A percentile compares a stretch with the other conserved stretches of the same genome.
These are phyloP conservation scores for Dorcus parallelipipedus DNA, from an alignment of 2,888 invertebrate genomes.

Conservation along the genomic window DNA sequence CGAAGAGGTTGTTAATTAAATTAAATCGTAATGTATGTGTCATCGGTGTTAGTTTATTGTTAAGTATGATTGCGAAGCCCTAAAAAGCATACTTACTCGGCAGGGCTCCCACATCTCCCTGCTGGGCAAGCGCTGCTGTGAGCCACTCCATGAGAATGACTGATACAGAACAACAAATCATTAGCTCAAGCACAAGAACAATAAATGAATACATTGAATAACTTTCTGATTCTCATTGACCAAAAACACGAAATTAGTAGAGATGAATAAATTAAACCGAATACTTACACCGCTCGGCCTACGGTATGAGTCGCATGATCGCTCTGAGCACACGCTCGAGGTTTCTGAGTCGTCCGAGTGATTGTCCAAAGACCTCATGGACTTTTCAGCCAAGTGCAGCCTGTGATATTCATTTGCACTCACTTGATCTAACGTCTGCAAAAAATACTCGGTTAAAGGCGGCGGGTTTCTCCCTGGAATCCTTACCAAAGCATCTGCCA, in stretches of 20 bases:
- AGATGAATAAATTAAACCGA: background rate
- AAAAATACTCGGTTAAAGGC: slow-evolving; percentile 4
- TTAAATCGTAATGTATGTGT: too few relatives aligned
- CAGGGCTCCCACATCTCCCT: slow-evolving; percentile 59
- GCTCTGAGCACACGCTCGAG: slow-evolving; percentile 91
- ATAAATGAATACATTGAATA: background rate
- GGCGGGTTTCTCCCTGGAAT: background rate
- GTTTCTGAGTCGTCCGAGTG: slow-evolving; percentile 89
- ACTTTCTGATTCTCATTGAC: too few relatives aligned
- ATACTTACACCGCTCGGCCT: slow-evolving; percentile 75
- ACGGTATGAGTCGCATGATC: slow-evolving; percentile 79
- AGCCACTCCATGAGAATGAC: slow-evolving; percentile 82
- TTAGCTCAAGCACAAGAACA: slow-evolving; percentile 31
- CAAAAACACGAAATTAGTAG: background rate
- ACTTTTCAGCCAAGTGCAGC: slow-evolving; percentile 39
- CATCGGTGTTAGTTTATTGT: too few relatives aligned
- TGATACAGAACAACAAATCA: slow-evolving; percentile 46
- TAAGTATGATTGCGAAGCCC: background rate
- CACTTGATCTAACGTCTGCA: slow-evolving; percentile 37
- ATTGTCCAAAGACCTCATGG: slow-evolving; percentile 57
- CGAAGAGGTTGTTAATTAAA: too few relatives aligned
- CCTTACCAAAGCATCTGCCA: slow-evolving; percentile 68
- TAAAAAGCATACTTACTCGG: slow-evolving; percentile 42
- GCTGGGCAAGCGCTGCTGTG: slow-evolving; percentile 70
- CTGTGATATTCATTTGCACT: slow-evolving; percentile 40